Percentiles rank a stretch among this genome's conserved stretches.
phyloP scores from a whole-genome alignment of 2,888 invertebrate genomes.

The Mactromeris polynyma region DNA sequence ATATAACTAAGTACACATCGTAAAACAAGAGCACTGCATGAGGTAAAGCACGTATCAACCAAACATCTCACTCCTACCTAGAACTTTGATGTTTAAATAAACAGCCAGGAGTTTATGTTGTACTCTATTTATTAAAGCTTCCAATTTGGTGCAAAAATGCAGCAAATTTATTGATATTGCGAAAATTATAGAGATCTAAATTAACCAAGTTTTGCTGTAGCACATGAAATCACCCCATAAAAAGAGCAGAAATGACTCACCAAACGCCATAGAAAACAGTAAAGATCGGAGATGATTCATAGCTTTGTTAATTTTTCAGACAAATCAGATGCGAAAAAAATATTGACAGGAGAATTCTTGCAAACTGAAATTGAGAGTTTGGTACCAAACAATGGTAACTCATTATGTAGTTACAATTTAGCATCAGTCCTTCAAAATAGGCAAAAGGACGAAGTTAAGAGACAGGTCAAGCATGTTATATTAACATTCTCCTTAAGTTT shows the following conservation, averaged over 20 bases:
- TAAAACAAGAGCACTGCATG: too few relatives aligned
- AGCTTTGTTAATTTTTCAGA: not conserved
- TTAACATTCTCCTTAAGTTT: too few relatives aligned
- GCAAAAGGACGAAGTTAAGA: too few relatives aligned
- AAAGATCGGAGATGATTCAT: not conserved
- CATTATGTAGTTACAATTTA: too few relatives aligned
- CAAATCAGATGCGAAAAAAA: not conserved
- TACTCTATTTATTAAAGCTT: not conserved
- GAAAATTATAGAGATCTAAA: not conserved
- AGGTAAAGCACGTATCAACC: not conserved
- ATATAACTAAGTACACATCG: too few relatives aligned
- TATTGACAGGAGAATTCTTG: not conserved
- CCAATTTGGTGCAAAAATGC: not conserved
- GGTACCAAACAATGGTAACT: too few relatives aligned
- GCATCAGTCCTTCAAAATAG: too few relatives aligned
- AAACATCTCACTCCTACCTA: not conserved
- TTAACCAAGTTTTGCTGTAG: not conserved
- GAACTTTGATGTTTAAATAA: not conserved
- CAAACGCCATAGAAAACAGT: not conserved
- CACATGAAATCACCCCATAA: conserved; percentile 2
- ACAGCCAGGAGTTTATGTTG: not conserved
- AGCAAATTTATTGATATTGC: not conserved
- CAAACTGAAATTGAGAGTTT: not conserved
- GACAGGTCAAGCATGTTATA: too few relatives aligned
- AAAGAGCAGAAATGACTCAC: not conserved